Conservation (phyloP, 2,888 invertebrate species). For the Choristoneura rosaceana region DNA sequence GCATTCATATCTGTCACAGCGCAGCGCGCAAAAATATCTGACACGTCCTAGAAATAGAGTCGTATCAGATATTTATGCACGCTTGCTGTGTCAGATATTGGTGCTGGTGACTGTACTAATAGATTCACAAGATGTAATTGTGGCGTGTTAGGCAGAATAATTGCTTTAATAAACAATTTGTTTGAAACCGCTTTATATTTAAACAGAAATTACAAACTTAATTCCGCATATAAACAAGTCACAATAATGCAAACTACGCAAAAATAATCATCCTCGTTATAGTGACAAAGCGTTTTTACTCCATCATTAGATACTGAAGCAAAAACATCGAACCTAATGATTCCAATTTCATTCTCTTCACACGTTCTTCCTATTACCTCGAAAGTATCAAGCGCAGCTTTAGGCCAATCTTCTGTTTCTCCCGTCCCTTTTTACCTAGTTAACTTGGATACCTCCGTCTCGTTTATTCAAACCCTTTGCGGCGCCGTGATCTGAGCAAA, state of each 20-base stretch:
- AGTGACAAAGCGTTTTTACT: constrained; percentile 58
- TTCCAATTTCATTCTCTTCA: constrained; percentile 74
- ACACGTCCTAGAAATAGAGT: too few species aligned
- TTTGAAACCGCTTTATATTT: too few species aligned
- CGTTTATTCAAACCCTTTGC: constrained; percentile 62
- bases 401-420: constrained; percentile 52
- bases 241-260: constrained; percentile 2
- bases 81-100: too few species aligned
- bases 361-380: constrained; percentile 78
- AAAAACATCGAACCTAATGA: constrained; percentile 71
- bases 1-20: too few species aligned
- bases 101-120: too few species aligned
- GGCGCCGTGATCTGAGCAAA: constrained; percentile 69
- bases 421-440: constrained; percentile 57
- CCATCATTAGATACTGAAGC: constrained; percentile 62
- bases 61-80: too few species aligned
- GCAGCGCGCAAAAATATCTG: too few species aligned
- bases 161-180: too few species aligned
- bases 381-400: constrained; percentile 64
- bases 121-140: too few species aligned
- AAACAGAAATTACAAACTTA: too few species aligned
- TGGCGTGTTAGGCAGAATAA: too few species aligned
- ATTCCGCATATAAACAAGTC: too few species aligned
- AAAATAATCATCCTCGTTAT: constrained; percentile 43
- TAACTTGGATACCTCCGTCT: constrained; percentile 53